Evolutionary conservation across 2,797 vertebrate genomes (phyloP).

Genomic region (Crax fasciolata): DNA sequence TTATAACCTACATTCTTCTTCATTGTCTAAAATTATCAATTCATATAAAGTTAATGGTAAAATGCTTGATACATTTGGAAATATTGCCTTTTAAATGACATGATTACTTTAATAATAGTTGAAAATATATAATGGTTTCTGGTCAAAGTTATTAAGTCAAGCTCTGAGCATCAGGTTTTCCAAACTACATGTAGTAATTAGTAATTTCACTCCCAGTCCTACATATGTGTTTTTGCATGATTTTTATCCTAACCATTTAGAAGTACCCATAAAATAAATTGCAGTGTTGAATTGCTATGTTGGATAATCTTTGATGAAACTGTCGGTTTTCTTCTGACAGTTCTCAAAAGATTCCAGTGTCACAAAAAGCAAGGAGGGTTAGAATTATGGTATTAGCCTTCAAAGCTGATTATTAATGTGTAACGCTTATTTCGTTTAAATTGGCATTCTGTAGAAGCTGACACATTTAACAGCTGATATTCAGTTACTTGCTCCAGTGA

Average conservation of each 20-base stretch:
- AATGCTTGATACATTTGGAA: not conserved
- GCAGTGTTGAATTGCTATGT: not conserved
- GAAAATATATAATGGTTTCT: constrained; percentile 1
- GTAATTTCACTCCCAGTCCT: not conserved
- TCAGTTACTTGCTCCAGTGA: not conserved
- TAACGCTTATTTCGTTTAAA: constrained; percentile 45
- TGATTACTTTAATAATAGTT: constrained; percentile 8
- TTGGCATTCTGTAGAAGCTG: constrained; percentile 27
- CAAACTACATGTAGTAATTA: not conserved
- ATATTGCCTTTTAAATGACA: not conserved
- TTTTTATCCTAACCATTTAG: constrained; percentile 28
- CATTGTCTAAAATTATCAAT: constrained; percentile 6
- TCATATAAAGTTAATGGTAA: not conserved
- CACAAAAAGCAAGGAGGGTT: constrained; percentile 26
- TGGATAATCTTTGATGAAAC: constrained; percentile 31
- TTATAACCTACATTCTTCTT: constrained; percentile 1
- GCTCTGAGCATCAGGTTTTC: not conserved
- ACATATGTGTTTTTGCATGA: not conserved
- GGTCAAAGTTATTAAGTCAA: constrained; percentile 10
- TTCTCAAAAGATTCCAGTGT: constrained; percentile 49
- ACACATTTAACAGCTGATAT: constrained; percentile 46
- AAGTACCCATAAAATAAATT: constrained; percentile 17
- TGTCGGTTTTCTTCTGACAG: constrained; percentile 21
- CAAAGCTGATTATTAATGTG: constrained; percentile 61
- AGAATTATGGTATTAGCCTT: constrained; percentile 54